Conservation (phyloP, 1,140 invertebrate species). For the Paracyclopina nana region DNA sequence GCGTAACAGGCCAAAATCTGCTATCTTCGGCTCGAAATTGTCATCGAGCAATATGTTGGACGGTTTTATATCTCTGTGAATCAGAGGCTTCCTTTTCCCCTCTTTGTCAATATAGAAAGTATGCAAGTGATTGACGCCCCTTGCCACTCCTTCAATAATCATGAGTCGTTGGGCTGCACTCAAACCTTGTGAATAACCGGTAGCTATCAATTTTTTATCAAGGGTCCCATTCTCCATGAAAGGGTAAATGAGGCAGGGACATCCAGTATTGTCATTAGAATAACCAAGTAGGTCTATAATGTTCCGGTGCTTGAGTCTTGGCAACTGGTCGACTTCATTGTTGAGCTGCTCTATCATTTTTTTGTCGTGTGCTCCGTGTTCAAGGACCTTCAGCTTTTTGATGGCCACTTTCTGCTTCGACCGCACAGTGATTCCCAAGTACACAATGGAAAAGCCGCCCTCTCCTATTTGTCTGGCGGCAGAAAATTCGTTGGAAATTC, state of each 20-base stretch:
- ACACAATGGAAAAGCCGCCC: neutral
- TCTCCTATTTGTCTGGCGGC: neutral
- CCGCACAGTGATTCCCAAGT: neutral
- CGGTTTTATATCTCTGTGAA: constrained; percentile 54
- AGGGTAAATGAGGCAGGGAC: neutral
- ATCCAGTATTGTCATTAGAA: neutral
- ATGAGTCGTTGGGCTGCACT: no score
- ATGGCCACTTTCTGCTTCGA: neutral
- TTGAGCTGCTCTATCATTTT: constrained; percentile 24
- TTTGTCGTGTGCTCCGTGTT: no score
- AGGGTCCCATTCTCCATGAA: constrained; percentile 24
- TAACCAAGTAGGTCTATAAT: constrained; percentile 17
- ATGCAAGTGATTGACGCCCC: no score
- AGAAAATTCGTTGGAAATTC: neutral
- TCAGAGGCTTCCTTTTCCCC: constrained; percentile 30
- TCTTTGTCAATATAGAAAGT: no score
- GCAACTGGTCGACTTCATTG: constrained; percentile 32
- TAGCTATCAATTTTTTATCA: no score
- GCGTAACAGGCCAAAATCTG: constrained; percentile 48
- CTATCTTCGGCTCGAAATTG: constrained; percentile 42
- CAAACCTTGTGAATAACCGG: no score
- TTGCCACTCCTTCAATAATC: no score
- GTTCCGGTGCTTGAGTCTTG: constrained; percentile 38
- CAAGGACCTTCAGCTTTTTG: neutral
- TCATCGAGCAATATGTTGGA: constrained; percentile 48